phyloP scores from a whole-genome alignment of 1,140 invertebrate species.

The Leptoteleia sp. region DNA sequence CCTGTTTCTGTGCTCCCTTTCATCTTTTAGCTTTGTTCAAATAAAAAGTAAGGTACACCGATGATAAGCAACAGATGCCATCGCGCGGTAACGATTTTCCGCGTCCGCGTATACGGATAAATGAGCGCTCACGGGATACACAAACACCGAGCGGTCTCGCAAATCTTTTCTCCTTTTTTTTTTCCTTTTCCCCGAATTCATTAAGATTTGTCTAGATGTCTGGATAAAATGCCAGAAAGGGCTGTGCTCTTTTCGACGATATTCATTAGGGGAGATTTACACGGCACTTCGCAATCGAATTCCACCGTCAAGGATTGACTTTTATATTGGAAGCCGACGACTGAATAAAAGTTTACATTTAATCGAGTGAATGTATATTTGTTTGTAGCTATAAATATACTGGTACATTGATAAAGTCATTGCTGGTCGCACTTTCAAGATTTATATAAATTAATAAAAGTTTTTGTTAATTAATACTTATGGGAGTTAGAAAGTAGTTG shows the following conservation, averaged over 20 bases:
- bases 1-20: constrained; percentile 61
- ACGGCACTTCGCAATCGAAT: constrained; percentile 1
- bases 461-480: too few species aligned
- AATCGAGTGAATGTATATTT: too few species aligned
- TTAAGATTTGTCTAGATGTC: constrained; percentile 42
- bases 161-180: constrained; percentile 25
- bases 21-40: constrained; percentile 62
- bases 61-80: constrained; percentile 61
- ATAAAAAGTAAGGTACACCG: constrained; percentile 52
- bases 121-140: constrained; percentile 29
- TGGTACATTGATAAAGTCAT: too few species aligned
- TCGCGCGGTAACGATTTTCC: constrained; percentile 57
- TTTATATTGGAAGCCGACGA: too few species aligned
- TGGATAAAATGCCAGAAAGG: constrained; percentile 21
- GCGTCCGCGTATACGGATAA: constrained; percentile 43
- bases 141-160: constrained; percentile 2
- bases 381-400: too few species aligned
- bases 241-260: constrained; percentile 1
- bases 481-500: too few species aligned
- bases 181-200: too few species aligned
- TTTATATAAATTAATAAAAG: too few species aligned
- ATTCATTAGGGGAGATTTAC: constrained; percentile 25
- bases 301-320: too few species aligned
- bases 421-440: too few species aligned
- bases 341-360: not conserved